These are phyloP conservation scores for Syritta pipiens DNA, from an alignment of 2,888 invertebrate genomes.

Conservation along the genomic window DNA sequence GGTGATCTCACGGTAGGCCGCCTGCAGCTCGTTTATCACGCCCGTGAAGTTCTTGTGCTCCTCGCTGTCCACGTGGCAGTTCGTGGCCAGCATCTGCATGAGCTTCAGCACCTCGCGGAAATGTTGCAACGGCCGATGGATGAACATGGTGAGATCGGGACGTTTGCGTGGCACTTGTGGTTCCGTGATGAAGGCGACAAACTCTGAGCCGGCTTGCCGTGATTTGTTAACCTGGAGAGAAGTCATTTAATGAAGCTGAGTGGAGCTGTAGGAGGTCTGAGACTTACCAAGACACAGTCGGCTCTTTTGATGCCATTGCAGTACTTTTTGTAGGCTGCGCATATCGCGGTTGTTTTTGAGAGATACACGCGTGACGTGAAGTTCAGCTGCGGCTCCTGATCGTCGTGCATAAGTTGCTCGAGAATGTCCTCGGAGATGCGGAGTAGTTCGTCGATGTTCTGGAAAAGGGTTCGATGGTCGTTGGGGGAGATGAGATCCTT, in stretches of 20 bases:
- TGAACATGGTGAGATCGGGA: slow-evolving; percentile 90
- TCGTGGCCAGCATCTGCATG: slow-evolving; percentile 81
- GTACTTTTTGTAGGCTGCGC: slow-evolving; percentile 89
- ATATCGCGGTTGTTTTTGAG: slow-evolving; percentile 86
- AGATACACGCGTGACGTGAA: slow-evolving; percentile 86
- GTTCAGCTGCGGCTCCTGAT: slow-evolving; percentile 85
- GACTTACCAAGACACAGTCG: slow-evolving; percentile 87
- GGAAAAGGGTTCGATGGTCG: slow-evolving; percentile 90
- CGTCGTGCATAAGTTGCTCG: slow-evolving; percentile 86
- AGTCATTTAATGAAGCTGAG: neutral
- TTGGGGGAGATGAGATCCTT: slow-evolving; percentile 87
- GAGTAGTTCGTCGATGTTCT: slow-evolving; percentile 90
- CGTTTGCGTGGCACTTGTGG: slow-evolving; percentile 89
- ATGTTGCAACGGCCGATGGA: slow-evolving; percentile 92
- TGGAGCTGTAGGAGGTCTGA: neutral
- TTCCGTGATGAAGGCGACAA: slow-evolving; percentile 88
- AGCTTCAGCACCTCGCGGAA: slow-evolving; percentile 84
- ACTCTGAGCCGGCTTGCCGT: slow-evolving; percentile 87
- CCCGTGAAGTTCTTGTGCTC: slow-evolving; percentile 78
- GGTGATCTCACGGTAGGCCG: slow-evolving; percentile 89
- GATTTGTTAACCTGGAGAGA: slow-evolving; percentile 84
- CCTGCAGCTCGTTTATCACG: slow-evolving; percentile 80
- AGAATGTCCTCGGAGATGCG: slow-evolving; percentile 89
- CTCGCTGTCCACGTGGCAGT: slow-evolving; percentile 79
- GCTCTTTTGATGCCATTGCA: slow-evolving; percentile 91